Conservation (phyloP, 1,140 invertebrate genomes). For the Megalonaias nervosa region DNA sequence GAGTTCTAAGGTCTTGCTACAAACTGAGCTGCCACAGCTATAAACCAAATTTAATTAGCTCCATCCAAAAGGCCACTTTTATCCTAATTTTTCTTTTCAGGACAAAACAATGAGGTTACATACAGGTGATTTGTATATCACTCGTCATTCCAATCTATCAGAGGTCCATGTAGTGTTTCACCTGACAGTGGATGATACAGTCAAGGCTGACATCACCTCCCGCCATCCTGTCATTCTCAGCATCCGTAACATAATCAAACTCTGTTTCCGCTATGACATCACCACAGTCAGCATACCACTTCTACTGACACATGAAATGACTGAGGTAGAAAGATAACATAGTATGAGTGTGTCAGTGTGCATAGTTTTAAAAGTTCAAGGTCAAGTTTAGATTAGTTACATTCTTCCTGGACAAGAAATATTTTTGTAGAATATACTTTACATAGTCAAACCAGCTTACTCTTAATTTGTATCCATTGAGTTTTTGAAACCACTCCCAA, state of each 20-base stretch:
- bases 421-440: too few relatives aligned
- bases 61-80: not conserved
- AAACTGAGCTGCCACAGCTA: too few relatives aligned
- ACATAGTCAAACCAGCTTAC: too few relatives aligned
- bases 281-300: slow-evolving; percentile 94
- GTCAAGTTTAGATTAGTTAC: too few relatives aligned
- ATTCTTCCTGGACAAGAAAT: too few relatives aligned
- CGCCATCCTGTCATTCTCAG: slow-evolving; percentile 96
- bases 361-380: too few relatives aligned
- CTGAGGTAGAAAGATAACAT: slow-evolving; percentile 79
- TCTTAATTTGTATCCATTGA: too few relatives aligned
- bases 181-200: slow-evolving; percentile 78
- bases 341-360: too few relatives aligned
- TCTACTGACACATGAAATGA: slow-evolving; percentile 92
- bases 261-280: slow-evolving; percentile 93
- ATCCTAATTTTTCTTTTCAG: slow-evolving; percentile 31
- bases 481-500: too few relatives aligned
- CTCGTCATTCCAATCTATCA: slow-evolving; percentile 94
- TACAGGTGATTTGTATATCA: slow-evolving; percentile 95
- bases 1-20: too few relatives aligned
- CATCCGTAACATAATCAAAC: slow-evolving; percentile 94
- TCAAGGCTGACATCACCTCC: slow-evolving; percentile 90
- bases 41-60: not conserved
- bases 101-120: slow-evolving; percentile 70
- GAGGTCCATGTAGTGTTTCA: slow-evolving; percentile 97